Evolutionary conservation across 2,797 vertebrate genomes (phyloP).

Genomic region (Gallinago stenura): DNA sequence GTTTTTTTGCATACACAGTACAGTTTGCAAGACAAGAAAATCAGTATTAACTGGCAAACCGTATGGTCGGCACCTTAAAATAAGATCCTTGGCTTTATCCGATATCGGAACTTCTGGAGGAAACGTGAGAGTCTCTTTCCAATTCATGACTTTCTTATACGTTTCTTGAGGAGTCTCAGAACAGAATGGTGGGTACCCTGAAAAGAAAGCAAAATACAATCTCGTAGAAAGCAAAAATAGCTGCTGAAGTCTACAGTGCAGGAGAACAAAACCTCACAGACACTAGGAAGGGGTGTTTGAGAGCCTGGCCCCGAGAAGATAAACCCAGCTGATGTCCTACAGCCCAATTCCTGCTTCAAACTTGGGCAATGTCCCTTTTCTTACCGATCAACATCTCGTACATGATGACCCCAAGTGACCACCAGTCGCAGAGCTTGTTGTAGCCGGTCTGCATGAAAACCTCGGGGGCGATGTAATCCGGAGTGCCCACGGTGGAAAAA

Average conservation of each 20-base stretch:
- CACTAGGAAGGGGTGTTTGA: neutral
- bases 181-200: slow-evolving; percentile 98
- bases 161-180: slow-evolving; percentile 99
- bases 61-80: slow-evolving; percentile 85
- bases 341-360: neutral
- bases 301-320: neutral
- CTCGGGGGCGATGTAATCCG: slow-evolving; percentile 92
- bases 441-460: slow-evolving; percentile 93
- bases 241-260: neutral
- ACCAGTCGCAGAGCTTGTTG: slow-evolving; percentile 94
- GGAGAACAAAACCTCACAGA: neutral
- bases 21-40: neutral
- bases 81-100: slow-evolving; percentile 98
- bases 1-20: too few relatives aligned
- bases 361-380: neutral
- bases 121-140: slow-evolving; percentile 95
- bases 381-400: slow-evolving; percentile 93
- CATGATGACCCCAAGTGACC: slow-evolving; percentile 93
- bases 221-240: neutral
- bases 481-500: slow-evolving; percentile 91
- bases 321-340: neutral
- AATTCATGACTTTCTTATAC: slow-evolving; percentile 99
- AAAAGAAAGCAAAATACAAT: neutral
- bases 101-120: slow-evolving; percentile 98
- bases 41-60: neutral